phyloP scores from a whole-genome alignment of 2,888 invertebrate genomes.

The Drosophila limbata region DNA sequence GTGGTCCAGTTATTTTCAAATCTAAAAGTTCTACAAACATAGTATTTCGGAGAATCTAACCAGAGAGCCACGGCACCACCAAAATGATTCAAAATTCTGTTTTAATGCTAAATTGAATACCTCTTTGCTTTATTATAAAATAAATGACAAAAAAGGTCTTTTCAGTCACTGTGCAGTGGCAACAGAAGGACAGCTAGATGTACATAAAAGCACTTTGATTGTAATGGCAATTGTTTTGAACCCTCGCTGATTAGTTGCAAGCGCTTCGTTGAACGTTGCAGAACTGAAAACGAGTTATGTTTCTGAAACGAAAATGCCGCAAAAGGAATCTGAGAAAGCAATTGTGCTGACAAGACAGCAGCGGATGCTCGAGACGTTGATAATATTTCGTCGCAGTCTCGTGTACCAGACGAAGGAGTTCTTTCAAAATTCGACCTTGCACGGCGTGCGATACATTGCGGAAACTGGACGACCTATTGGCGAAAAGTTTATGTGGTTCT shows the following conservation, averaged over 20 bases:
- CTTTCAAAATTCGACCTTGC: constrained; percentile 91
- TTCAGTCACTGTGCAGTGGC: not conserved
- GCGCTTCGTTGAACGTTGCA: constrained; percentile 27
- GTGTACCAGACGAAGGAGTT: constrained; percentile 90
- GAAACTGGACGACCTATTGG: constrained; percentile 90
- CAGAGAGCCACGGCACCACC: too few species aligned
- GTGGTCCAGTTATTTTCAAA: too few species aligned
- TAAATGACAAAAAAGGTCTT: not conserved
- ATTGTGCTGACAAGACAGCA: constrained; percentile 41
- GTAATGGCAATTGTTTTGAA: not conserved
- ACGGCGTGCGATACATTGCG: constrained; percentile 92
- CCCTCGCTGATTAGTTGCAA: constrained; percentile 19
- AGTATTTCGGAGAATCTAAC: too few species aligned
- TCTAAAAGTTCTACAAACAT: too few species aligned
- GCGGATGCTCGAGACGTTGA: constrained; percentile 63
- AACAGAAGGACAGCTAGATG: constrained; percentile 1
- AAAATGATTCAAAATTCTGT: too few species aligned
- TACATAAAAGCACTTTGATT: constrained; percentile 2
- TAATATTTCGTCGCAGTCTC: constrained; percentile 87
- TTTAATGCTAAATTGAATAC: too few species aligned
- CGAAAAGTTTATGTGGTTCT: constrained; percentile 94
- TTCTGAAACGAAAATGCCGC: constrained; percentile 73
- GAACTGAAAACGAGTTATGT: constrained; percentile 45
- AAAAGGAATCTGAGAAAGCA: constrained; percentile 41
- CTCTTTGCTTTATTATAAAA: not conserved